A percentile compares a stretch with the other conserved stretches of the same genome.
Evolutionary conservation across 2,888 invertebrate species (phyloP).

Genomic region (Clepsis dumicolana): DNA sequence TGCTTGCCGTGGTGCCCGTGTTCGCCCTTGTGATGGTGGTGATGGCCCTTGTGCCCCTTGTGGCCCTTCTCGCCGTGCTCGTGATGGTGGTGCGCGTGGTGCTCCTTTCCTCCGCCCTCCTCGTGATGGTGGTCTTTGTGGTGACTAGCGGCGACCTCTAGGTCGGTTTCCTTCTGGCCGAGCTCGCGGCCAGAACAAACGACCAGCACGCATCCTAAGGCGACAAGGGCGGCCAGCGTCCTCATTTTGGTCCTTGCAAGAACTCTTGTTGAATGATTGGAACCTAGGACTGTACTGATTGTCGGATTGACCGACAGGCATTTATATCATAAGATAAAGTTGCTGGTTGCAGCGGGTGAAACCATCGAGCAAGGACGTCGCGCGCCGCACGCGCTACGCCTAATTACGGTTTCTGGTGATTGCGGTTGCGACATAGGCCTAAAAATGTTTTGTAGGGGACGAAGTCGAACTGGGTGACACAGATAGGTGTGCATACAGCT

Average conservation of each 20-base stretch:
- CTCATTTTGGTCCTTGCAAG: conserved; percentile 65
- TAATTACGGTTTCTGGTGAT: conserved; percentile 67
- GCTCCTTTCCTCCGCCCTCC: conserved; percentile 89
- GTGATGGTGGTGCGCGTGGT: conserved; percentile 89
- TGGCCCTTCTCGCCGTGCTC: conserved; percentile 91
- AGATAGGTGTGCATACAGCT: conserved; percentile 5
- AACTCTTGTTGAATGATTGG: conserved; percentile 69
- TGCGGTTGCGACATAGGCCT: conserved; percentile 65
- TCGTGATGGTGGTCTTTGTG: conserved; percentile 85
- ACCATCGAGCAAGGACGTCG: conserved; percentile 81
- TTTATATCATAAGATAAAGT: conserved; percentile 78
- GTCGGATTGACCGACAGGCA: conserved; percentile 65
- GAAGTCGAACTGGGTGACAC: conserved; percentile 13
- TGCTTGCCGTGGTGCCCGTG: conserved; percentile 92
- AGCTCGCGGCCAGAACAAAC: conserved; percentile 73
- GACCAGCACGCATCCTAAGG: conserved; percentile 70
- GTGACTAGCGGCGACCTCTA: conserved; percentile 82
- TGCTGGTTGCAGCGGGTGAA: conserved; percentile 79
- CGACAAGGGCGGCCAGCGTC: conserved; percentile 78
- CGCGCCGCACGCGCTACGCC: conserved; percentile 70
- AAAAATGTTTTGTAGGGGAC: conserved; percentile 44
- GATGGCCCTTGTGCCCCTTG: conserved; percentile 91
- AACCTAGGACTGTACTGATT: conserved; percentile 75
- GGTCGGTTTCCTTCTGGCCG: conserved; percentile 69
- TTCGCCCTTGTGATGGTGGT: conserved; percentile 92